Evolutionary conservation across 2,888 invertebrate genomes (phyloP).

Genomic region (Campopleginae sp.): DNA sequence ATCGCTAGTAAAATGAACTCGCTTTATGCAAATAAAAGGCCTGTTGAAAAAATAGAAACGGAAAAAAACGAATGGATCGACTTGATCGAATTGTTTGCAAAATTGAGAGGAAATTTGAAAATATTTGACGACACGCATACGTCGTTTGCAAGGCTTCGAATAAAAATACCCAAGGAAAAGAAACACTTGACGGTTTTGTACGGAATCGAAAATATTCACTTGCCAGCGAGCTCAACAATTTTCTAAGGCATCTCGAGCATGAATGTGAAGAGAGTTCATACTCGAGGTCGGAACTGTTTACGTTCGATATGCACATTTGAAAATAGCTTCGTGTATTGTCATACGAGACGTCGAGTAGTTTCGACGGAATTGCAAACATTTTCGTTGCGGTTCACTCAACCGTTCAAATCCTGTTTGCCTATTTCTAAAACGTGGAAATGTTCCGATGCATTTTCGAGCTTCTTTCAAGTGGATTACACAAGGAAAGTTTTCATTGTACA

Average conservation of each 20-base stretch:
- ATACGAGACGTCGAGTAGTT: background rate
- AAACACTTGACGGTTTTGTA: background rate
- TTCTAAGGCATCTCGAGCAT: background rate
- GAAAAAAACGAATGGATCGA: background rate
- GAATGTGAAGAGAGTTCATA: conserved; percentile 1
- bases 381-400: background rate
- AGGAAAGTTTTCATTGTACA: background rate
- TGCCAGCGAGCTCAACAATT: background rate
- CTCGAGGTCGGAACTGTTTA: background rate
- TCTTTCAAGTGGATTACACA: background rate
- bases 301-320: conserved; percentile 1
- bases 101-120: background rate
- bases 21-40: background rate
- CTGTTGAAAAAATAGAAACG: background rate
- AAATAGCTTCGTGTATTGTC: background rate
- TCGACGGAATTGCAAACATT: background rate
- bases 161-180: background rate
- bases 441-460: background rate
- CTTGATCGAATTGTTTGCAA: background rate
- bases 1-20: background rate
- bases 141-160: background rate
- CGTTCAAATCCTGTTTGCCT: background rate
- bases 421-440: background rate
- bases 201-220: background rate
- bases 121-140: background rate